Conservation (phyloP, 2,113 vertebrate genomes). For the Larimichthys crocea region DNA sequence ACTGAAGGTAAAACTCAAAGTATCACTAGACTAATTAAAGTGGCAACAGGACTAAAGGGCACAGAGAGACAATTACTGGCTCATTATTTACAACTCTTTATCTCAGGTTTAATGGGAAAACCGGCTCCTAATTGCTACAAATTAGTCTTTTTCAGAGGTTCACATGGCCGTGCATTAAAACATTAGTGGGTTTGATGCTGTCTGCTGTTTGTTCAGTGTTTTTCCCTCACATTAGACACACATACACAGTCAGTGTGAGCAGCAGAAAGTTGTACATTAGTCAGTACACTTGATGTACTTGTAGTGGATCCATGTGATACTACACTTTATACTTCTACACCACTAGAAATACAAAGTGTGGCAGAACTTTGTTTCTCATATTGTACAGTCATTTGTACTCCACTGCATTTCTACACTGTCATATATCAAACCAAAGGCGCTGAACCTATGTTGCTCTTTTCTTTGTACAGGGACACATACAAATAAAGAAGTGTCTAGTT, state of each 20-base stretch:
- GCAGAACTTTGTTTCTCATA: too few relatives aligned
- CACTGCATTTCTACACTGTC: too few relatives aligned
- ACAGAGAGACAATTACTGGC: slow-evolving; percentile 24
- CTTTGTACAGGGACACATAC: too few relatives aligned
- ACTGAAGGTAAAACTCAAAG: slow-evolving; percentile 6
- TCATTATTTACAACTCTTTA: slow-evolving; percentile 74
- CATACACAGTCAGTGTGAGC: not conserved
- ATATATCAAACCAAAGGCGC: too few relatives aligned
- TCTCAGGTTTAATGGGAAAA: slow-evolving; percentile 57
- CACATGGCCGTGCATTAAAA: slow-evolving; percentile 46
- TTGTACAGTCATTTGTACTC: too few relatives aligned
- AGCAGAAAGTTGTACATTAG: not conserved
- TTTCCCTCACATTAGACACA: not conserved
- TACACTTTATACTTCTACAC: too few relatives aligned
- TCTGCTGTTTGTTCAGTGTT: not conserved
- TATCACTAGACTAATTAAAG: slow-evolving; percentile 58
- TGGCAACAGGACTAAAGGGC: slow-evolving; percentile 35
- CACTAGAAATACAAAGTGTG: too few relatives aligned
- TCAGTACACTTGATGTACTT: too few relatives aligned
- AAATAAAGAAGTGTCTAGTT: too few relatives aligned
- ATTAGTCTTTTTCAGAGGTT: slow-evolving; percentile 59
- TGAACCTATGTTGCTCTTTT: too few relatives aligned
- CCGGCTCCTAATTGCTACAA: slow-evolving; percentile 66
- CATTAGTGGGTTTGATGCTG: slow-evolving; percentile 32
- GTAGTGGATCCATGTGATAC: too few relatives aligned